These are phyloP conservation scores for Huso huso DNA, from an alignment of 2,797 vertebrate genomes.

Conservation along the genomic window DNA sequence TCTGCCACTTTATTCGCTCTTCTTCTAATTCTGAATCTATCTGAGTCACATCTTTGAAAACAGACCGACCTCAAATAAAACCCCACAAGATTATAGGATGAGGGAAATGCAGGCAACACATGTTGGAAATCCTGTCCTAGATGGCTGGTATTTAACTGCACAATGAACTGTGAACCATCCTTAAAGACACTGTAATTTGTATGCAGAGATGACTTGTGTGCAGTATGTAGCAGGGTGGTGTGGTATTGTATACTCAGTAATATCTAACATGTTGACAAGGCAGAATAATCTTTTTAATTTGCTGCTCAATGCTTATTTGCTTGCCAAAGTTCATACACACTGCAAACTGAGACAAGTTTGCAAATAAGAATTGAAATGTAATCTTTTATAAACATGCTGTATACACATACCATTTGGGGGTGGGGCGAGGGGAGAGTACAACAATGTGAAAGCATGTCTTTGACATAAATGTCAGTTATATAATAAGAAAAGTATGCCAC, in stretches of 20 bases:
- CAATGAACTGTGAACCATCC: too few species aligned
- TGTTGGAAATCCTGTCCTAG: background rate
- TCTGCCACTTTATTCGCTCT: too few species aligned
- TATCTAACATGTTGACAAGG: conserved; percentile 42
- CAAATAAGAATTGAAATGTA: conserved; percentile 27
- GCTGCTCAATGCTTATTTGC: conserved; percentile 28
- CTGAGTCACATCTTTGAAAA: too few species aligned
- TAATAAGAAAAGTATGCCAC: background rate
- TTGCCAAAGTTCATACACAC: conserved; percentile 30
- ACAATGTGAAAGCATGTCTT: conserved; percentile 13
- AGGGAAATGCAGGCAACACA: too few species aligned
- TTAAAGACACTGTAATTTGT: too few species aligned
- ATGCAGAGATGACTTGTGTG: too few species aligned
- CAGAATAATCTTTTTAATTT: conserved; percentile 37
- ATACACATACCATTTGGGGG: conserved; percentile 27
- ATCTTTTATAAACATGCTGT: conserved; percentile 33
- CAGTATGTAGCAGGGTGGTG: conserved; percentile 18
- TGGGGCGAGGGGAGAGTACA: conserved; percentile 17
- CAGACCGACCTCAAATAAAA: too few species aligned
- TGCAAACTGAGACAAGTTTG: conserved; percentile 30
- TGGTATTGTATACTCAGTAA: conserved; percentile 31
- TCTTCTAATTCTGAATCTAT: too few species aligned
- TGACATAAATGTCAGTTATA: conserved; percentile 22
- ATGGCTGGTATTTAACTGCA: background rate
- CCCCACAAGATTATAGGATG: too few species aligned